Percentiles rank a stretch among this genome's conserved stretches.
Conservation (phyloP, 1,140 invertebrate species). For the Drosophila lowei region DNA sequence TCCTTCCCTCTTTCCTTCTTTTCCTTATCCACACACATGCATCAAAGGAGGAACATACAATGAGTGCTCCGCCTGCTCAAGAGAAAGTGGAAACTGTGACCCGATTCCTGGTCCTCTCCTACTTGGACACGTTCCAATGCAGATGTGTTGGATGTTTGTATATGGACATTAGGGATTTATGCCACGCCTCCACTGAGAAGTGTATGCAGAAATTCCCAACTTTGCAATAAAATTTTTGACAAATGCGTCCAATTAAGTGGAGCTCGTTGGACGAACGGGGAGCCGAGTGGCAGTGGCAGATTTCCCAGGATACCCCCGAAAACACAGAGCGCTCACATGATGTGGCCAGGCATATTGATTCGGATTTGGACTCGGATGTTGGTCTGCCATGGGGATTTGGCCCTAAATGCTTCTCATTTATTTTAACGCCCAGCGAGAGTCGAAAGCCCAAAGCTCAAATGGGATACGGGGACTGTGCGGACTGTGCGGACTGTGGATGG, state of each 20-base stretch:
- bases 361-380: slow-evolving; percentile 24
- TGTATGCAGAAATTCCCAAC: slow-evolving; percentile 24
- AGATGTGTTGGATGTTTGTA: slow-evolving; percentile 10
- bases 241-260: slow-evolving; percentile 52
- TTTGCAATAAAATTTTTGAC: slow-evolving; percentile 35
- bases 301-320: slow-evolving; percentile 13
- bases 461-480: slow-evolving; percentile 18
- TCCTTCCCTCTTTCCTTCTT: slow-evolving; percentile 2
- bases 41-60: slow-evolving; percentile 37
- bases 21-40: slow-evolving; percentile 16
- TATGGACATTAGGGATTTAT: slow-evolving; percentile 2
- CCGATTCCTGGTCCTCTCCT: slow-evolving; percentile 47
- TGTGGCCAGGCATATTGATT: slow-evolving; percentile 32
- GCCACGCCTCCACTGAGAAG: slow-evolving; percentile 1
- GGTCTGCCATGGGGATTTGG: slow-evolving; percentile 45
- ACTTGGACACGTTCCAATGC: slow-evolving; percentile 52
- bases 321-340: slow-evolving; percentile 25
- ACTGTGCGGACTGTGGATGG: slow-evolving; percentile 1
- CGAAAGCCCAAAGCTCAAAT: slow-evolving; percentile 52
- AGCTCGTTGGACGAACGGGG: background rate
- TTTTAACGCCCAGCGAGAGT: slow-evolving; percentile 54
- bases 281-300: slow-evolving; percentile 22
- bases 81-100: slow-evolving; percentile 55
- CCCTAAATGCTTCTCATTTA: slow-evolving; percentile 58
- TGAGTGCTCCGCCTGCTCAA: slow-evolving; percentile 40